Evolutionary conservation across 2,888 invertebrate species (phyloP), one percentile per base, ranked within the genome.

Genomic region (Aelia acuminata): DNA sequence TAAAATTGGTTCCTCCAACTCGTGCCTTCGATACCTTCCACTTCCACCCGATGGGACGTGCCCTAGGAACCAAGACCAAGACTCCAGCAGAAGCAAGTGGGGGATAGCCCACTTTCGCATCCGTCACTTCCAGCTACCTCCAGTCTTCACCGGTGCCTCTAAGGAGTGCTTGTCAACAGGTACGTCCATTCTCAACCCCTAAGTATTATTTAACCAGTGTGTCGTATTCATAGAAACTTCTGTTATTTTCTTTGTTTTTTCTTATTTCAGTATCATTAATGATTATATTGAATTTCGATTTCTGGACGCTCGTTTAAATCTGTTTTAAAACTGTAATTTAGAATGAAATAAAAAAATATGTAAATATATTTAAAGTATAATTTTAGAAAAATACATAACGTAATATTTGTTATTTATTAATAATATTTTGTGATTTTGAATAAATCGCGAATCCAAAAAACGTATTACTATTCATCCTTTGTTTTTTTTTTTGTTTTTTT

Each of bases 71-170:
- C n/a, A 39, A 22, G 43, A 80, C 39, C 80, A 80, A 63, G 63
- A 63, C 63, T 31, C 80, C 43, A 8, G 39, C 39, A 80, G 80
- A 80, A 80, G 39, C 43, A n/a, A 43, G 80, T 43, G 43, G 80
- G 80, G 80, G 80, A 80, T 43, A 80, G 80, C 80, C 80, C 43
- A 80, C 80, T 80, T 80, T 80, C 43, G 80, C 80, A n/a, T 39
- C 80, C 43, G 39, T 43, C 43, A 22, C n/a, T 35, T 43, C 43
- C 80, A 39, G 43, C 39, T 80, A 80, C 80, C 80, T 80, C n/a
- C 80, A 80, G 80, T 80, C 80, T 80, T 80, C 43, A 43, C 80
- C 43, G 43, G 43, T 43, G 43, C 22, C n/a, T 80, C 11, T 43
- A 20, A 80, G 80, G 80, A 80, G 80, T 80, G 80, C 80, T 80